Conservation (phyloP, 1,140 invertebrate species). For the Trypoxylus dichotomus region DNA sequence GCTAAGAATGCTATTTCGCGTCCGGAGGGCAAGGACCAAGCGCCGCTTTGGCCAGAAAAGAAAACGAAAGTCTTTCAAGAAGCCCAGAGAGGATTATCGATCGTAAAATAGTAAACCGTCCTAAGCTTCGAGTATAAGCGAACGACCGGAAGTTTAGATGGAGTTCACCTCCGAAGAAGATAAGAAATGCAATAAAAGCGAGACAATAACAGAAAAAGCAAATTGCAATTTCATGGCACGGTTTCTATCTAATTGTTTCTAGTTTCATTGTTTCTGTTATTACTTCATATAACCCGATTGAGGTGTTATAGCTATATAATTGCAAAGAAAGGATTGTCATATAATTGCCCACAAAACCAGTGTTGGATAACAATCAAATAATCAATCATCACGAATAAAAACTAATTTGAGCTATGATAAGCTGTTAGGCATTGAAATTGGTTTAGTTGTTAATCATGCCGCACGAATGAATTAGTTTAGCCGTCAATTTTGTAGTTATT, state of each 20-base stretch:
- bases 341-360: no score
- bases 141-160: background rate
- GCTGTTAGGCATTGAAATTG: no score
- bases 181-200: constrained; percentile 18
- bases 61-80: constrained; percentile 5
- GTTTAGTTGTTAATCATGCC: no score
- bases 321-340: no score
- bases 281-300: no score
- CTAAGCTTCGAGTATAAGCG: background rate
- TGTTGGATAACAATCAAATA: no score
- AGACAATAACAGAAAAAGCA: constrained; percentile 15
- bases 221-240: background rate
- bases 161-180: background rate
- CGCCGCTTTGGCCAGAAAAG: background rate
- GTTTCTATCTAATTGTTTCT: background rate
- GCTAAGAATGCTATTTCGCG: background rate
- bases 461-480: no score
- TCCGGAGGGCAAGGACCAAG: background rate
- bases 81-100: constrained; percentile 7
- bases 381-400: no score
- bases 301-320: no score
- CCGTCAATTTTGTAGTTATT: no score
- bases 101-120: constrained; percentile 8
- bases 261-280: no score
- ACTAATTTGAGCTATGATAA: no score